Percentiles rank a stretch among this genome's conserved stretches.
Conservation (phyloP, 1,140 invertebrate species). For the Pollicipes pollicipes region DNA sequence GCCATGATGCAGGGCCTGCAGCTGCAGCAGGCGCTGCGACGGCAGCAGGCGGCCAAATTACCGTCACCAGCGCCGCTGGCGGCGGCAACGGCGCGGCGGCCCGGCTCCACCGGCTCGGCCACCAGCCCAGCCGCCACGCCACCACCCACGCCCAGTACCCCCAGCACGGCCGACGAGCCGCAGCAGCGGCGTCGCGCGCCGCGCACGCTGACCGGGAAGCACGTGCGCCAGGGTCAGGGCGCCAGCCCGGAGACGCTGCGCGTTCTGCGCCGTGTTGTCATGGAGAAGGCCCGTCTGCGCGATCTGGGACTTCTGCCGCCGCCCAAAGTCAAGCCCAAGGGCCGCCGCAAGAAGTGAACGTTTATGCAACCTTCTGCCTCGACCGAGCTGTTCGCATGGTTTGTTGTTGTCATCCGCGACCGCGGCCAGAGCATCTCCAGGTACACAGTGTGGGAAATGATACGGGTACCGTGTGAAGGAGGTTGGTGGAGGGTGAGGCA, state of each 20-base stretch:
- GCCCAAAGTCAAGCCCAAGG: not conserved
- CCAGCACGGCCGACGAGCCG: not conserved
- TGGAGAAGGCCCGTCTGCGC: not conserved
- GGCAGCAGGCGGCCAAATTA: not conserved
- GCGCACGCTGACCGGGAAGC: constrained; percentile 1
- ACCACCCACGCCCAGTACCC: not conserved
- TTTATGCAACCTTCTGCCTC: not conserved
- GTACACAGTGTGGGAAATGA: not conserved
- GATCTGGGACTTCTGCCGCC: not conserved
- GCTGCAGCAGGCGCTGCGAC: constrained; percentile 1
- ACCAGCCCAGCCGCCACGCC: not conserved
- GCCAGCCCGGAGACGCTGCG: constrained; percentile 3
- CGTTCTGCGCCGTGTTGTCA: not conserved
- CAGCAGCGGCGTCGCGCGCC: not conserved
- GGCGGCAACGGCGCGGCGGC: not conserved
- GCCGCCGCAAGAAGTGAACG: not conserved
- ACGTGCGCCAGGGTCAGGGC: constrained; percentile 2
- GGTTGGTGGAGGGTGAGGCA: too few species aligned
- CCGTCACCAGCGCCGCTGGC: not conserved
- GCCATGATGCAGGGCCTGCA: constrained; percentile 2
- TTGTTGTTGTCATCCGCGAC: not conserved
- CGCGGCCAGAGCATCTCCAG: not conserved
- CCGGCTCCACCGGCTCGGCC: not conserved
- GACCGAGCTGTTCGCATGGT: not conserved
- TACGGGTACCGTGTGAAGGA: not conserved